These are phyloP conservation scores for Polietes domitor DNA, from an alignment of 2,888 invertebrate species.

Conservation along the genomic window DNA sequence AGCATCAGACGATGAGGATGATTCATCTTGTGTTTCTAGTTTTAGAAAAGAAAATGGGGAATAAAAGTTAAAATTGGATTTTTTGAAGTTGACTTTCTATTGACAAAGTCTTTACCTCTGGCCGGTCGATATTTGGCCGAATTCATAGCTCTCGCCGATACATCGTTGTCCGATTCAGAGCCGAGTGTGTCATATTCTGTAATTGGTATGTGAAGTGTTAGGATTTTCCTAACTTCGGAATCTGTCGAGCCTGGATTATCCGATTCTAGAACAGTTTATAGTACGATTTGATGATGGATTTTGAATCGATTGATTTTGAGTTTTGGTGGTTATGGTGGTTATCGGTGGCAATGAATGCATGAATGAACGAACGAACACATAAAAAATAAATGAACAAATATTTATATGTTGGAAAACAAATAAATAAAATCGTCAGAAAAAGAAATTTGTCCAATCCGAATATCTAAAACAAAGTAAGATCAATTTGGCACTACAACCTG, in stretches of 20 bases:
- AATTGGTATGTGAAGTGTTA: conserved; percentile 95
- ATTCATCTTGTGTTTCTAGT: conserved; percentile 87
- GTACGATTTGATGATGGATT: conserved; percentile 81
- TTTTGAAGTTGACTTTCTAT: not conserved
- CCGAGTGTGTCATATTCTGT: conserved; percentile 94
- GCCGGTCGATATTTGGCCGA: conserved; percentile 81
- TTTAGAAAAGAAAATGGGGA: not conserved
- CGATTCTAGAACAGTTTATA: conserved; percentile 86
- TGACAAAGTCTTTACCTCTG: conserved; percentile 74
- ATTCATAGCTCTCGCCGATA: conserved; percentile 84
- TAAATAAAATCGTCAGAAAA: not conserved
- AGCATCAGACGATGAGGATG: conserved; percentile 90
- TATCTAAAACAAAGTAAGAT: not conserved
- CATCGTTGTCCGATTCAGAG: conserved; percentile 91
- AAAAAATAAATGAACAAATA: not conserved
- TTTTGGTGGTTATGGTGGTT: conserved; percentile 41
- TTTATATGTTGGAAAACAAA: not conserved
- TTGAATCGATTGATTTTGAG: conserved; percentile 66
- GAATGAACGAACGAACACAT: conserved; percentile 31
- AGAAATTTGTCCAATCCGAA: not conserved
- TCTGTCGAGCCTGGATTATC: conserved; percentile 97
- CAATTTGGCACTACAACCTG: too few relatives aligned
- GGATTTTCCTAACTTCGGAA: conserved; percentile 96
- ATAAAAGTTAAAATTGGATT: too few relatives aligned
- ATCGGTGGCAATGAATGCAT: conserved; percentile 26